Evolutionary conservation across 2,113 vertebrate genomes (phyloP), one percentile per base, ranked within the genome.

Genomic region (Gnathonemus longibarbis): DNA sequence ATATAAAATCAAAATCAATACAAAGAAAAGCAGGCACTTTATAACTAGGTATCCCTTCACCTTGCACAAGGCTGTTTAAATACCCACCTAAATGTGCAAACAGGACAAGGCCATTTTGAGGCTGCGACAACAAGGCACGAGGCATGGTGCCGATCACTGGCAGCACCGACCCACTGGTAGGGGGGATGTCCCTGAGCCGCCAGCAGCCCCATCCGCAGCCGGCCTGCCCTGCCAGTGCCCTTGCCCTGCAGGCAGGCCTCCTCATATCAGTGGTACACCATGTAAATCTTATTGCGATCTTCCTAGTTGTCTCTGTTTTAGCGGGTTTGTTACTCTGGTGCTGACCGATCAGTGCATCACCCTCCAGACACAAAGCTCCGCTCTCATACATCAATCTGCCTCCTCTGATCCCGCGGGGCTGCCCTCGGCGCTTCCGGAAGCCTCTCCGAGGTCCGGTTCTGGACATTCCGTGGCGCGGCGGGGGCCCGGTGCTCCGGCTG

Each of bases 401-500:
- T 24, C 74, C n/a, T 35, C 24, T 84, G 31, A 42, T 39, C 35
- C 50, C 89, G 39, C 21, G 77, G 77, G 39, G 31, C 77, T 3
- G 48, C 50, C 84, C 5, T 58, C 74, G 70, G 88, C 77, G 58
- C 49, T 77, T 89, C 89, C 52, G 46, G 62, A 46, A 89, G 83
- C 42, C 88, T 90, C 91, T 92, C 91, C 92, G 91, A 77, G 96
- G 96, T 96, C 97, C 96, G 95, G 96, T 96, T 96, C 96, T 96
- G 96, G 97, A 98, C 98, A 98, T 98, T 98, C 97, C 98, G 97
- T 96, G 97, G 97, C 97, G 95, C 98, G 98, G 97, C 98, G 92
- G 98, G 98, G 96, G 97, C 95, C 94, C 95, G 97, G 96, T 96
- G 96, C 96, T 98, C 98, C 97, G 97, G 97, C 98, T 99, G 98